These are phyloP conservation scores for Australoheros facetus DNA, from an alignment of 2,797 vertebrate genomes.

Conservation along the genomic window DNA sequence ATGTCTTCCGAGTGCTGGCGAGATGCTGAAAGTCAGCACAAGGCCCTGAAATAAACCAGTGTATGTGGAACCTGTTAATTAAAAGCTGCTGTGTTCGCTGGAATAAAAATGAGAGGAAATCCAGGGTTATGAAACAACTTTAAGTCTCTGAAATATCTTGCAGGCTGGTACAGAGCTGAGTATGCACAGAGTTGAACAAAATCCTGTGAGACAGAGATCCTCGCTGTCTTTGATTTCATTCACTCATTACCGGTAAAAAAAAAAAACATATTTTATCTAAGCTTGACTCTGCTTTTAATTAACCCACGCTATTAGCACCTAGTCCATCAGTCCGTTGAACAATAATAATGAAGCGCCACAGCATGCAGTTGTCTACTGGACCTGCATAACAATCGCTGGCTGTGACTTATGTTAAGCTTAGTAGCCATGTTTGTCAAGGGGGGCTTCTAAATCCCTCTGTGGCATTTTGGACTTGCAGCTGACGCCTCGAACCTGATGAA, in stretches of 20 bases:
- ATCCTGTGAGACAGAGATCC: slow-evolving; percentile 14
- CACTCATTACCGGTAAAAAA: background rate
- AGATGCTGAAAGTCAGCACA: slow-evolving; percentile 61
- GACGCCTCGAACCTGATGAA: slow-evolving; percentile 64
- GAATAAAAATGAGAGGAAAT: slow-evolving; percentile 68
- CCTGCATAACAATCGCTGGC: slow-evolving; percentile 24
- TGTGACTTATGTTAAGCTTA: slow-evolving; percentile 55
- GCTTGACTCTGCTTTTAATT: background rate
- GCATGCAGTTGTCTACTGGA: slow-evolving; percentile 24
- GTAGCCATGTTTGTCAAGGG: slow-evolving; percentile 47
- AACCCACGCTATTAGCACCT: background rate
- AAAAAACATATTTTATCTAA: background rate
- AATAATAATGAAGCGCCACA: slow-evolving; percentile 16
- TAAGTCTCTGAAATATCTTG: slow-evolving; percentile 46
- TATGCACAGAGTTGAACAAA: background rate
- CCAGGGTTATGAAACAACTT: slow-evolving; percentile 56
- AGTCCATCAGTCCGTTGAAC: background rate
- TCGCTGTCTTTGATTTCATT: slow-evolving; percentile 19
- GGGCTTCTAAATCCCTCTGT: slow-evolving; percentile 63
- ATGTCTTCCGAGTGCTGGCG: slow-evolving; percentile 38
- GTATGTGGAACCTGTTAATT: slow-evolving; percentile 73
- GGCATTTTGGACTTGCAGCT: slow-evolving; percentile 69
- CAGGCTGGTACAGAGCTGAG: slow-evolving; percentile 16
- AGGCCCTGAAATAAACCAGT: slow-evolving; percentile 64
- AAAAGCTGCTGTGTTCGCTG: slow-evolving; percentile 67